phyloP scores from a whole-genome alignment of 2,888 invertebrate genomes.

The Deroplatys truncata region DNA sequence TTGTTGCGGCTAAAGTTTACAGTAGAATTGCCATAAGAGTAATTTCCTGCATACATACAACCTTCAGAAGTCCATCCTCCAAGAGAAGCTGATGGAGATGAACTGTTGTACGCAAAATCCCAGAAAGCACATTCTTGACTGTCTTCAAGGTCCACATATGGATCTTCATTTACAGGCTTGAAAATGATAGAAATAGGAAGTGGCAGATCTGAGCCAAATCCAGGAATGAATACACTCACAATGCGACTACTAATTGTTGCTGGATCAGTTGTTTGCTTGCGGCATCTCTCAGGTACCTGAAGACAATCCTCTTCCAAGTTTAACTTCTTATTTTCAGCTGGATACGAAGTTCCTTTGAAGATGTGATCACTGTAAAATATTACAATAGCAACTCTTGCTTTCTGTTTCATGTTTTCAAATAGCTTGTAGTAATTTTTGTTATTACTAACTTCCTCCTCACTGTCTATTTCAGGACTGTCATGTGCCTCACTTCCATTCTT shows the following conservation, averaged over 20 bases:
- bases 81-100: constrained; percentile 8
- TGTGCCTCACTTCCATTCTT: neutral
- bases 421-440: neutral
- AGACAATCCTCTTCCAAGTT: too few relatives aligned
- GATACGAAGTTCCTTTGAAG: neutral
- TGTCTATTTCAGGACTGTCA: neutral
- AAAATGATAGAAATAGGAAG: constrained; percentile 28
- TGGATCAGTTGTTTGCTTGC: neutral
- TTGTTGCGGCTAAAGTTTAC: constrained; percentile 18
- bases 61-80: constrained; percentile 36
- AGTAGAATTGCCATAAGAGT: neutral
- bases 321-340: neutral
- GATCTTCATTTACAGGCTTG: constrained; percentile 23
- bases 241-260: neutral
- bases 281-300: neutral
- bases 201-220: neutral
- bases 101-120: constrained; percentile 45
- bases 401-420: neutral
- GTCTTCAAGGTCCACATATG: constrained; percentile 8
- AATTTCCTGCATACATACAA: constrained; percentile 24
- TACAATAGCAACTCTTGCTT: neutral
- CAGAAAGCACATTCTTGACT: constrained; percentile 51
- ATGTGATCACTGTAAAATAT: neutral
- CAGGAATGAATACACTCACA: constrained; percentile 1
- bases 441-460: neutral